Conservation (phyloP, 2,113 vertebrate genomes). For the Lates calcarifer region DNA sequence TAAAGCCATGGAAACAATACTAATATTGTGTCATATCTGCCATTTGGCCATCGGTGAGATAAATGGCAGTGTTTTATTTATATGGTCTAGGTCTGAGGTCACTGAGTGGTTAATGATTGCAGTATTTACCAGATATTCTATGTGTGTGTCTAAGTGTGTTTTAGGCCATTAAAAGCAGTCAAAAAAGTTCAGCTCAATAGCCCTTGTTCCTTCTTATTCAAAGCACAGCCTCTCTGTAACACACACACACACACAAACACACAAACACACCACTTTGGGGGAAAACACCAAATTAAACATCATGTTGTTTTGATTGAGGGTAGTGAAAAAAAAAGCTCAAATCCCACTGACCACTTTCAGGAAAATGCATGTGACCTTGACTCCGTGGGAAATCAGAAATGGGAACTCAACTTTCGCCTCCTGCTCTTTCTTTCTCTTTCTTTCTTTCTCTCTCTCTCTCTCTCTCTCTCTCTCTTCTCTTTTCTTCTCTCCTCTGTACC, state of each 20-base stretch:
- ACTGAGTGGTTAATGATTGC: not conserved
- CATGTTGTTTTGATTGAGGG: constrained; percentile 35
- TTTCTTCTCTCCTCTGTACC: not conserved
- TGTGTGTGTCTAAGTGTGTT: constrained; percentile 1
- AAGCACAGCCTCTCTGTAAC: not conserved
- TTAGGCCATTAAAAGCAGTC: not conserved
- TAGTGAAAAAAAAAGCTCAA: not conserved
- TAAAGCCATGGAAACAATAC: constrained; percentile 65
- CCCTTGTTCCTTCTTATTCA: not conserved
- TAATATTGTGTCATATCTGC: constrained; percentile 48
- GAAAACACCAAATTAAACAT: constrained; percentile 29
- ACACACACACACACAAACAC: not conserved
- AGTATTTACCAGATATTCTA: not conserved
- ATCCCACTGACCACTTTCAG: constrained; percentile 46
- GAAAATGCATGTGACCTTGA: constrained; percentile 41
- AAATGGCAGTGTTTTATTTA: not conserved
- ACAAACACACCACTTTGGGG: not conserved
- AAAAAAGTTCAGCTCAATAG: not conserved
- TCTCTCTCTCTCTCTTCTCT: not conserved
- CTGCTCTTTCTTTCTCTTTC: constrained; percentile 9
- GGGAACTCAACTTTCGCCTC: constrained; percentile 56
- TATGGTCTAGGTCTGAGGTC: not conserved
- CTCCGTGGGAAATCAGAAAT: constrained; percentile 72
- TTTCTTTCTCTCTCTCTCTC: not conserved
- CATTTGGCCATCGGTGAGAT: constrained; percentile 6